phyloP scores from a whole-genome alignment of 2,888 invertebrate species.

The Thysanoteuthis rhombus region DNA sequence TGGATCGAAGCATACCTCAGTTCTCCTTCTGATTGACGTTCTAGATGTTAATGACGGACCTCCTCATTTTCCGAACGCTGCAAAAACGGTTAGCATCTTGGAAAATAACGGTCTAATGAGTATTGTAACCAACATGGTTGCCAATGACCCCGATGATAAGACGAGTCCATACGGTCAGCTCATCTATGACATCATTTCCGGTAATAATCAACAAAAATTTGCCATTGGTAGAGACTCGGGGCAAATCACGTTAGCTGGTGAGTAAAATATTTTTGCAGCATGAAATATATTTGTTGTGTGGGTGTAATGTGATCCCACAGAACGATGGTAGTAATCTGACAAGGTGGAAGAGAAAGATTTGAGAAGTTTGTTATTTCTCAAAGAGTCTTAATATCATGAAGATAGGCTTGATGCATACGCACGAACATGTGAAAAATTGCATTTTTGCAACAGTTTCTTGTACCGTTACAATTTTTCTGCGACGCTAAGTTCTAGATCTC shows the following conservation, averaged over 20 bases:
- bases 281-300: no score
- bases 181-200: conserved; percentile 43
- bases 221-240: not conserved
- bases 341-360: no score
- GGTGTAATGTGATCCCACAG: no score
- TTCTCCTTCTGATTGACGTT: conserved; percentile 33
- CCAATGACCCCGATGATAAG: conserved; percentile 30
- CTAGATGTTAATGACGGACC: conserved; percentile 35
- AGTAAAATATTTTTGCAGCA: not conserved
- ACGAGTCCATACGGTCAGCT: conserved; percentile 34
- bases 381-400: no score
- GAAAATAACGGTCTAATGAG: conserved; percentile 31
- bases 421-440: no score
- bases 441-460: no score
- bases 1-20: not conserved
- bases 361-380: no score
- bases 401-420: no score
- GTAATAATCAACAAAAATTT: conserved; percentile 35
- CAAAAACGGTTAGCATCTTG: not conserved
- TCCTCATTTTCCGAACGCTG: conserved; percentile 29
- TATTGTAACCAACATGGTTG: conserved; percentile 1
- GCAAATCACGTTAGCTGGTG: not conserved
- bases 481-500: no score
- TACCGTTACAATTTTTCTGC: no score
- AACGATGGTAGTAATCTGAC: no score